phyloP scores from a whole-genome alignment of 1,140 invertebrate genomes.

The Orius laevigatus region DNA sequence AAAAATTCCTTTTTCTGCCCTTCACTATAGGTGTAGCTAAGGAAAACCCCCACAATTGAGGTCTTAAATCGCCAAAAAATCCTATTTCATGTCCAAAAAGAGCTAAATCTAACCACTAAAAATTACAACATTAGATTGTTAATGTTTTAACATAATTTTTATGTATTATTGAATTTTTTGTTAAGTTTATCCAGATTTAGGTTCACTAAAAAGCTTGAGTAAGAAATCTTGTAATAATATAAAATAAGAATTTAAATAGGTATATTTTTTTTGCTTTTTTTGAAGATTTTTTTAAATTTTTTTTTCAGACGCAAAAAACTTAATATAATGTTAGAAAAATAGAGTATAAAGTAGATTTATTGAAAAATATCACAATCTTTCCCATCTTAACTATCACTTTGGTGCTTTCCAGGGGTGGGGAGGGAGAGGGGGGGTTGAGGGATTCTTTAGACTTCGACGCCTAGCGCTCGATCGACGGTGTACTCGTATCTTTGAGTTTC shows the following conservation, averaged over 20 bases:
- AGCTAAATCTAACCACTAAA: neutral
- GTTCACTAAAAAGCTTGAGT: neutral
- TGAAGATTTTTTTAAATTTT: too few relatives aligned
- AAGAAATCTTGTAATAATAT: neutral
- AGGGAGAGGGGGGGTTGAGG: neutral
- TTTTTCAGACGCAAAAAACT: neutral
- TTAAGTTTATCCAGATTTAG: too few relatives aligned
- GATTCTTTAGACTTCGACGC: slow-evolving; percentile 42
- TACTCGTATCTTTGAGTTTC: slow-evolving; percentile 45
- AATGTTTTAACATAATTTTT: too few relatives aligned
- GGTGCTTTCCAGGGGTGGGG: slow-evolving; percentile 9
- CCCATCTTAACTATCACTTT: slow-evolving; percentile 13
- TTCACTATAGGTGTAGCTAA: neutral
- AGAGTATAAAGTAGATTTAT: slow-evolving; percentile 7
- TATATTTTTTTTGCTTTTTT: slow-evolving; percentile 3
- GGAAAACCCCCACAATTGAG: neutral
- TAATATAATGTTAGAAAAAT: slow-evolving; percentile 9
- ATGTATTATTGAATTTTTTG: too few relatives aligned
- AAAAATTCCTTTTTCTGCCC: neutral
- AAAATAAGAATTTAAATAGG: slow-evolving; percentile 2
- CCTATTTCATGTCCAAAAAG: neutral
- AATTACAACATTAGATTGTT: neutral
- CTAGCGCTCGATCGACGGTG: slow-evolving; percentile 46
- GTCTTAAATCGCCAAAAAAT: neutral
- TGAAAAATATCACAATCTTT: slow-evolving; percentile 16